phyloP scores from a whole-genome alignment of 2,113 vertebrate genomes.

The Jacana jacana region DNA sequence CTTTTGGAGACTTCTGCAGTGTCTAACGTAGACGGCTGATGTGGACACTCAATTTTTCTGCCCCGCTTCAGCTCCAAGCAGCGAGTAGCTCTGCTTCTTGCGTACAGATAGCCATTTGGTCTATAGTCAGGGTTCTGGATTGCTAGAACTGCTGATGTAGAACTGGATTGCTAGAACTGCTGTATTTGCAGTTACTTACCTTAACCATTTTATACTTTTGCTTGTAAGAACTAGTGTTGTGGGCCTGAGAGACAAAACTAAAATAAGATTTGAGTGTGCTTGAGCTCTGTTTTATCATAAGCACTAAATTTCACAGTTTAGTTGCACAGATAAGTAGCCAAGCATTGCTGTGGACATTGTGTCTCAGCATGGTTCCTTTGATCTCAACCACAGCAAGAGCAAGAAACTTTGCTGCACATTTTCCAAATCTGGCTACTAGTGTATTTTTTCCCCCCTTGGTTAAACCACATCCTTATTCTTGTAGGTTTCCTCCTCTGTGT shows the following conservation, averaged over 20 bases:
- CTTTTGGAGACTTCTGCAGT: neutral
- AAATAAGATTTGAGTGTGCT: neutral
- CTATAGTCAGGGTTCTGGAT: neutral
- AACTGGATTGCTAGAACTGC: neutral
- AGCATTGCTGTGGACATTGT: neutral
- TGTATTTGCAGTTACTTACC: neutral
- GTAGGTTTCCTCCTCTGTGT: neutral
- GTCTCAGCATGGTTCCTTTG: neutral
- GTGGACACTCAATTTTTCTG: neutral
- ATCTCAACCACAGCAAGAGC: neutral
- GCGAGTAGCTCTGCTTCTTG: neutral
- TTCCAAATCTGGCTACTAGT: neutral
- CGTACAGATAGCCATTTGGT: neutral
- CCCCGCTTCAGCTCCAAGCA: neutral
- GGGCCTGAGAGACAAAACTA: neutral
- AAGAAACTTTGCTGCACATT: neutral
- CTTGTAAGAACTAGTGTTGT: neutral
- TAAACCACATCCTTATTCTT: neutral
- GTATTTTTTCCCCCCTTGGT: neutral
- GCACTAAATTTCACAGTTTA: neutral
- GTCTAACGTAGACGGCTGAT: neutral
- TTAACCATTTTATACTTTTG: neutral
- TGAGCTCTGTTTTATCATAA: neutral
- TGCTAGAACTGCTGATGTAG: neutral
- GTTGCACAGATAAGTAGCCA: neutral